Conservation (phyloP, 37 sponge, comb jelly and placozoan genomes). For the Haliclona indistincta region DNA sequence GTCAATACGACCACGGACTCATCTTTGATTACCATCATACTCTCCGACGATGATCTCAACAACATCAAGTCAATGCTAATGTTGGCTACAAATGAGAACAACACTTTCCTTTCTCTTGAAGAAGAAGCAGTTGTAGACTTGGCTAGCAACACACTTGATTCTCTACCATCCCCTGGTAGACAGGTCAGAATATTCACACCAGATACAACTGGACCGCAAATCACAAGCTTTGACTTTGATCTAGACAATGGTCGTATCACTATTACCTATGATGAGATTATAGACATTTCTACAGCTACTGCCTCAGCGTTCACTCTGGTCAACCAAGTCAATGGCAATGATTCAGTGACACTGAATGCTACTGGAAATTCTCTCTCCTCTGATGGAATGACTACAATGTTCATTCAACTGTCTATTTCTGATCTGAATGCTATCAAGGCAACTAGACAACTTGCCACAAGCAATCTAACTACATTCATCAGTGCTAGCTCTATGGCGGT, state of each 20-base stretch:
- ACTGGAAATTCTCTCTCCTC: not conserved
- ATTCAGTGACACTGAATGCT: conserved; percentile 28
- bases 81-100: conserved; percentile 26
- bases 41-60: conserved; percentile 56
- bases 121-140: conserved; percentile 50
- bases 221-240: conserved; percentile 53
- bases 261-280: conserved; percentile 67
- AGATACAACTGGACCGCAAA: conserved; percentile 57
- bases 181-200: conserved; percentile 6
- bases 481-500: conserved; percentile 36
- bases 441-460: conserved; percentile 35
- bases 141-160: conserved; percentile 33
- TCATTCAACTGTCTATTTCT: conserved; percentile 28
- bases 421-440: conserved; percentile 71
- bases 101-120: conserved; percentile 50
- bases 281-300: conserved; percentile 46
- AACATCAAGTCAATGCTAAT: conserved; percentile 32
- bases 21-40: conserved; percentile 39
- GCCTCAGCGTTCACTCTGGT: conserved; percentile 37
- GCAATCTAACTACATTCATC: conserved; percentile 56
- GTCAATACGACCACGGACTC: conserved; percentile 18
- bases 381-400: conserved; percentile 30
- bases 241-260: conserved; percentile 52
- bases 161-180: conserved; percentile 41
- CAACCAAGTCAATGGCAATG: conserved; percentile 42